A percentile compares a stretch with the other conserved stretches of the same genome.
These are phyloP conservation scores for Smutsia temminckii DNA, from an alignment of 2,797 vertebrate genomes.

Conservation along the genomic window DNA sequence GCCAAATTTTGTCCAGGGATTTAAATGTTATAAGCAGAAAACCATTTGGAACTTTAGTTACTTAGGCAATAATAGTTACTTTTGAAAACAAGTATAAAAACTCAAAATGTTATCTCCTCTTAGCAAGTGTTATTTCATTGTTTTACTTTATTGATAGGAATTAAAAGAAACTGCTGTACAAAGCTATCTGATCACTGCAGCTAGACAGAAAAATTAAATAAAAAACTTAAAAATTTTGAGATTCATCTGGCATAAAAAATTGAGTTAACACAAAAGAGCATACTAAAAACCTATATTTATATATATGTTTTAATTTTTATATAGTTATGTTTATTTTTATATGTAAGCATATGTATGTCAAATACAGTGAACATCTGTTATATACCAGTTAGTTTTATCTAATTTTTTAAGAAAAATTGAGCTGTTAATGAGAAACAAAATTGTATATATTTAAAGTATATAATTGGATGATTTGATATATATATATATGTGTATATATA, in stretches of 20 bases:
- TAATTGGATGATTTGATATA: neutral
- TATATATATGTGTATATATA: neutral
- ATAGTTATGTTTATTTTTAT: neutral
- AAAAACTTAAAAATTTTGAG: neutral
- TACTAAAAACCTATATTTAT: neutral
- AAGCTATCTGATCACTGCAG: constrained; percentile 7
- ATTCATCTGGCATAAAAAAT: neutral
- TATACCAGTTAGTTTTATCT: neutral
- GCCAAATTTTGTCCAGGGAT: constrained; percentile 26
- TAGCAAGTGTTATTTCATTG: neutral
- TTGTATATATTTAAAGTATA: neutral
- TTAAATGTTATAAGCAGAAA: constrained; percentile 59
- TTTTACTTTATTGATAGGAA: neutral
- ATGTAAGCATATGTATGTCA: neutral
- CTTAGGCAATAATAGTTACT: constrained; percentile 36
- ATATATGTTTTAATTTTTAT: neutral
- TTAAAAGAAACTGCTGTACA: constrained; percentile 14
- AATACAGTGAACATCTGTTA: neutral
- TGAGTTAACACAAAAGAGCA: neutral
- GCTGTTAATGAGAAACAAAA: neutral
- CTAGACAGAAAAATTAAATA: neutral
- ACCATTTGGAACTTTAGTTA: constrained; percentile 52
- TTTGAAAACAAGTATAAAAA: constrained; percentile 36
- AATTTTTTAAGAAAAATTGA: neutral
- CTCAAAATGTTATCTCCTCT: neutral